Base-by-base conservation (phyloP, 2,113 vertebrate species). In the Porphyrio hochstetteri region DNA sequence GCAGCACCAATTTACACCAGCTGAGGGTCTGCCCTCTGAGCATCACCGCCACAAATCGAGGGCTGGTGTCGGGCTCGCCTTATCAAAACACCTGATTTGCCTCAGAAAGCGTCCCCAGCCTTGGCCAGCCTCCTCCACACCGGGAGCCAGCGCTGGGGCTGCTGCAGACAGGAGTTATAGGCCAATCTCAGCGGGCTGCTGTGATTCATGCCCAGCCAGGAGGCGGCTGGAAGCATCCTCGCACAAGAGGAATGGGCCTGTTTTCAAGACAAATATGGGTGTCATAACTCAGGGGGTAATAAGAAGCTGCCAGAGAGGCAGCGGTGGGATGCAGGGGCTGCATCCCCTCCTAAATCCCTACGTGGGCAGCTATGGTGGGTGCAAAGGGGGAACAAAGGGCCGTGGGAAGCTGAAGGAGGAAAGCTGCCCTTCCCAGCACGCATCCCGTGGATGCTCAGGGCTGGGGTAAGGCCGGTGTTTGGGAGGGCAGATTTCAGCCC, bases 291-390 rank as follows among this genome's bases (percentile, higher is more conserved):
- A 77, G 5, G 40, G 4, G 27, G 67, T 55, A 85, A 82, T 88
- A 90, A 91, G 92, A 94, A 77, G 72, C 91, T 94, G 92, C 93
- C 71, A 82, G 97, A 92, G 92, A 92, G 93, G 93, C 78, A 48
- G 82, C 48, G 23, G 82, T 53, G 65, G 35, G 46, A 87, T 89
- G 97, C 40, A 92, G 96, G 96, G 96, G 97, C 96, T 97, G 96
- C 90, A 96, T 91, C 82, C 88, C 95, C 81, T 93, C 90, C 65
- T 29, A 35, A 70, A 95, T 94, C 96, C 96, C 90, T 65, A 68
- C 90, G 56, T 56, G 48, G 77, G 76, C 91, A 82, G 96, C 50
- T 76, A 44, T 28, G 29, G 68, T 35, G 68, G 69, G 83, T 67
- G 14, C 11, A 11, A 84, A 68, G 69, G 82, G 90, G 93, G 67